Base-by-base conservation (phyloP, 2,113 vertebrate species). In the Maccullochella peelii region DNA sequence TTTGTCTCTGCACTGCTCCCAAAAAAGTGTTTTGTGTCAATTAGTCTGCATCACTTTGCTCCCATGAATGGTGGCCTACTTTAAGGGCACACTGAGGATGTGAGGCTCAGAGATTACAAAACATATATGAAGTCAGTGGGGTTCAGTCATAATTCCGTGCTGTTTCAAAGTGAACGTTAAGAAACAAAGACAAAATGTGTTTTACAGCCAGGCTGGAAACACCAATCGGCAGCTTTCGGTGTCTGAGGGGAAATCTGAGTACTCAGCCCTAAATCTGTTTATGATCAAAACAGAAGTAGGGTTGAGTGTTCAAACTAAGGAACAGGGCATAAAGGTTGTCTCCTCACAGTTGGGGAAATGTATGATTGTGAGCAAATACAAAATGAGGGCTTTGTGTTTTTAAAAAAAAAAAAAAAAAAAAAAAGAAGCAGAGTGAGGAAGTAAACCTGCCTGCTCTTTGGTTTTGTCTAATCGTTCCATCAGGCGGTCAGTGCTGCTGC, bases 381-480 rank as follows among this genome's bases (percentile, higher is more conserved):
- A 52, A 73, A 86, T 77, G 57, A 86, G 90, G 93, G 36, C 0
- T 55, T 50, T 44, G 57, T 30, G 15, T 8, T 33, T 33, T 33
- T 2, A 33, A 76, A 74, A 54, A 40, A 76, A 30, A 25, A 50
- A 67, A 74, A 2, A 8, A 30, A 49, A 75, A 27, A 30, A 25
- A 50, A 67, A 74, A 2, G 8, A 30, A 49, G 72, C 27, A 25
- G 11, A 50, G 49, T 16, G 33, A 49, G 18, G 44, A 30, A 69
- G 49, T 67, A 61, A 80, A 93, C 92, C 61, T 82, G 91, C 95
- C 94, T 96, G 95, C 38, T 93, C 97, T 93, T 97, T 96, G 95
- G 96, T 96, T 90, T 96, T 95, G 79, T 95, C 91, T 72, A 99
- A 94, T 87, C 97, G 95, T 61, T 98, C 97, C 20, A 97, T 97